Evolutionary conservation across 2,113 vertebrate genomes (phyloP).

Genomic region (Dascyllus trimaculatus): DNA sequence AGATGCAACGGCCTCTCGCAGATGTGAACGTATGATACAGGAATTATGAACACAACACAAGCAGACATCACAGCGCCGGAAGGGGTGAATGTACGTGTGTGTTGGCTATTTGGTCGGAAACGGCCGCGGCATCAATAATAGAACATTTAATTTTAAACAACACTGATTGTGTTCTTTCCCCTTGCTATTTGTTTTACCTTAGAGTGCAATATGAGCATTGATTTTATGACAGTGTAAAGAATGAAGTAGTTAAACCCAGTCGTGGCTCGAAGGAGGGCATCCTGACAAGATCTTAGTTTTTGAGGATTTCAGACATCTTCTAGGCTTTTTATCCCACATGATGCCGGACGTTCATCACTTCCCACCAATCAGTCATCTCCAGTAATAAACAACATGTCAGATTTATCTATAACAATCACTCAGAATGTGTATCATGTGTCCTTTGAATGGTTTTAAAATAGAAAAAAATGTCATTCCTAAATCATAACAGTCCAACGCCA

Average conservation of each 20-base stretch:
- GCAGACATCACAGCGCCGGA: neutral
- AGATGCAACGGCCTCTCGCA: conserved; percentile 1
- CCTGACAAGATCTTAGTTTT: conserved; percentile 57
- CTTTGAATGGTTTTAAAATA: too few species aligned
- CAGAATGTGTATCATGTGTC: too few species aligned
- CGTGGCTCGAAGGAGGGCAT: conserved; percentile 34
- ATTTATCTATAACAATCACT: neutral
- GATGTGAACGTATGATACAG: conserved; percentile 42
- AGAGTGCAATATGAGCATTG: conserved; percentile 64
- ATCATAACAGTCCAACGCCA: too few species aligned
- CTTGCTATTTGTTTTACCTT: conserved; percentile 30
- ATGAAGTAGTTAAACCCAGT: conserved; percentile 64
- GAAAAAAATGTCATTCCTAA: too few species aligned
- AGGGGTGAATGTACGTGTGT: conserved; percentile 4
- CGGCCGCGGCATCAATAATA: conserved; percentile 25
- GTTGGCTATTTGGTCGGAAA: neutral
- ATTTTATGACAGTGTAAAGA: conserved; percentile 71
- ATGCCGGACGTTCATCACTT: conserved; percentile 5
- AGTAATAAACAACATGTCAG: conserved; percentile 12
- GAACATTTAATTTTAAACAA: conserved; percentile 55
- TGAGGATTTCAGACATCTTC: conserved; percentile 42
- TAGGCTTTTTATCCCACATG: conserved; percentile 9
- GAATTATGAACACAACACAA: conserved; percentile 17
- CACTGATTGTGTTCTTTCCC: conserved; percentile 55
- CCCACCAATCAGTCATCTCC: neutral